phyloP scores from a whole-genome alignment of 2,797 vertebrate genomes.

The Ceryle rudis region DNA sequence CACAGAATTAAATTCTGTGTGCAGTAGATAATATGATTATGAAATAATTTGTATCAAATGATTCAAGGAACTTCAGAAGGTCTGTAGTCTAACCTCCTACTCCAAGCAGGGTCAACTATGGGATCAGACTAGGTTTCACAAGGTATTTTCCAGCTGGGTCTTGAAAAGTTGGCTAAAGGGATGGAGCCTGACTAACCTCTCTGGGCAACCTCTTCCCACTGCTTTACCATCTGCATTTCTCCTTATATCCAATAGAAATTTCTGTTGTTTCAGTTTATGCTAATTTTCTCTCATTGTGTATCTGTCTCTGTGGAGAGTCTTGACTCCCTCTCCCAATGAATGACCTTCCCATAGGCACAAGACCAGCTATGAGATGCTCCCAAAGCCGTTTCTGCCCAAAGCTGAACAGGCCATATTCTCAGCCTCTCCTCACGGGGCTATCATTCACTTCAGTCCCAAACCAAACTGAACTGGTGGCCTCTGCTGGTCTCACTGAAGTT shows the following conservation, averaged over 20 bases:
- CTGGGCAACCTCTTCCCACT: background rate
- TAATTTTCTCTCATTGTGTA: background rate
- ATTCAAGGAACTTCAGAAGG: background rate
- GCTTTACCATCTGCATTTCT: background rate
- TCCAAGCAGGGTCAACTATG: background rate
- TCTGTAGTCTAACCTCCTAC: background rate
- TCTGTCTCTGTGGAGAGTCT: background rate
- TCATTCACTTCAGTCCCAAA: background rate
- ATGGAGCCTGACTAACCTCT: background rate
- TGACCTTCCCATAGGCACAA: background rate
- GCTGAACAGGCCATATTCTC: background rate
- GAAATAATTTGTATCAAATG: background rate
- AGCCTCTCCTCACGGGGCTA: background rate
- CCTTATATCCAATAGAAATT: background rate
- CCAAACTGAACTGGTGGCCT: background rate
- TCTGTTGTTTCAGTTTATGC: background rate
- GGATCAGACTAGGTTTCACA: background rate
- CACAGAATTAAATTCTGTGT: background rate
- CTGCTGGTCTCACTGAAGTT: background rate
- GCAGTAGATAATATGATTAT: background rate
- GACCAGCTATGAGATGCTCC: background rate
- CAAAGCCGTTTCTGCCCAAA: background rate
- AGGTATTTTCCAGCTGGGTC: background rate
- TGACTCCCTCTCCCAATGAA: background rate
- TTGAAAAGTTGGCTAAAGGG: background rate